Evolutionary conservation across 2,797 vertebrate genomes (phyloP).

Genomic region (Nyctalus aviator): DNA sequence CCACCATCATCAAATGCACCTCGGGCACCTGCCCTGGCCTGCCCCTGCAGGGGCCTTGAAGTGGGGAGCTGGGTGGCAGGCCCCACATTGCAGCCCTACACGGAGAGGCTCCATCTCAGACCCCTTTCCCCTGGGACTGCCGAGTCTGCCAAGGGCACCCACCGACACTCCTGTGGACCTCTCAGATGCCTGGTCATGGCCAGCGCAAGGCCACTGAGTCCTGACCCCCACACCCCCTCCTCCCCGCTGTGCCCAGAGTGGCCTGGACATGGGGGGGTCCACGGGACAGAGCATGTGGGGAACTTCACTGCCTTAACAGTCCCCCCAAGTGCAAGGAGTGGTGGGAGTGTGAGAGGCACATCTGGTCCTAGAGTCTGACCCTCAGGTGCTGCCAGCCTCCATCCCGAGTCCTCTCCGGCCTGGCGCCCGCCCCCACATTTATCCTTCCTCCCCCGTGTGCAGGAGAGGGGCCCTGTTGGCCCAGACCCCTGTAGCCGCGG

Average conservation of each 20-base stretch:
- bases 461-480: neutral
- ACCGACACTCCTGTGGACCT: neutral
- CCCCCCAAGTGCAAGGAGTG: neutral
- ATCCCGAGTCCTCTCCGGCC: too few relatives aligned
- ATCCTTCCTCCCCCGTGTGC: neutral
- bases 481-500: accelerated
- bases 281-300: accelerated
- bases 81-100: neutral
- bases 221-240: neutral
- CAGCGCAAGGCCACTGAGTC: neutral
- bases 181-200: neutral
- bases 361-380: neutral
- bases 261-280: neutral
- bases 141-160: too few relatives aligned
- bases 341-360: accelerated
- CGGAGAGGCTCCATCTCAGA: accelerated
- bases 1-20: accelerated
- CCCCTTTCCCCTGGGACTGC: accelerated
- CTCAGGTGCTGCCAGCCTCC: accelerated
- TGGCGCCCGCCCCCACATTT: accelerated
- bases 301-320: too few relatives aligned
- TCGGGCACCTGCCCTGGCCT: neutral
- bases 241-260: neutral
- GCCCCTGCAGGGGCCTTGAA: neutral
- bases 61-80: accelerated